Conservation (phyloP, 2,113 vertebrate species). For the Sorex fumeus region DNA sequence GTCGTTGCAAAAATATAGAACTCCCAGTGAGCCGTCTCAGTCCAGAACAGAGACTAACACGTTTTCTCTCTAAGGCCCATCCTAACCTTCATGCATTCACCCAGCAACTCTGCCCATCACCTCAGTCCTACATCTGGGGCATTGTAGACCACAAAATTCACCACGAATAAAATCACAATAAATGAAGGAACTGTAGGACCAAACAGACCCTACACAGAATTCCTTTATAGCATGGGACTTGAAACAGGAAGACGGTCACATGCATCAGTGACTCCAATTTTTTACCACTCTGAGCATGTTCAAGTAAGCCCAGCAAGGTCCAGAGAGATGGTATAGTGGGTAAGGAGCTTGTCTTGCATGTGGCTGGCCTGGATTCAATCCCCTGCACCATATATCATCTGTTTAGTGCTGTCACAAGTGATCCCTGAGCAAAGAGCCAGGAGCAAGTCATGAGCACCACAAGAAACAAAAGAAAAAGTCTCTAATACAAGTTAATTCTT, state of each 20-base stretch:
- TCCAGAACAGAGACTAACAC: neutral
- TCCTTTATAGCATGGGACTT: neutral
- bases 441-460: no score
- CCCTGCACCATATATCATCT: no score
- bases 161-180: neutral
- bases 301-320: no score
- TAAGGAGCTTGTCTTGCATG: no score
- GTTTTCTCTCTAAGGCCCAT: neutral
- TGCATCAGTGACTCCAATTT: neutral
- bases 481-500: no score
- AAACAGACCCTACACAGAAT: neutral
- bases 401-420: no score
- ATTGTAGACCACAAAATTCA: slow-evolving; percentile 18
- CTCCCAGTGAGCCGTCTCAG: neutral
- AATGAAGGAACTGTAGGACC: neutral
- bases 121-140: neutral
- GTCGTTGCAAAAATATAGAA: neutral
- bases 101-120: neutral
- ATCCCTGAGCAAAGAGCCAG: no score
- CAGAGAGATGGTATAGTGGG: no score
- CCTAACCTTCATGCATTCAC: neutral
- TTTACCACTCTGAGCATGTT: neutral
- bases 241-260: neutral
- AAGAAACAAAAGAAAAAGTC: no score
- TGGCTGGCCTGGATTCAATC: no score